Conservation (phyloP, 1,140 invertebrate genomes). For the Zaprionus africanus region DNA sequence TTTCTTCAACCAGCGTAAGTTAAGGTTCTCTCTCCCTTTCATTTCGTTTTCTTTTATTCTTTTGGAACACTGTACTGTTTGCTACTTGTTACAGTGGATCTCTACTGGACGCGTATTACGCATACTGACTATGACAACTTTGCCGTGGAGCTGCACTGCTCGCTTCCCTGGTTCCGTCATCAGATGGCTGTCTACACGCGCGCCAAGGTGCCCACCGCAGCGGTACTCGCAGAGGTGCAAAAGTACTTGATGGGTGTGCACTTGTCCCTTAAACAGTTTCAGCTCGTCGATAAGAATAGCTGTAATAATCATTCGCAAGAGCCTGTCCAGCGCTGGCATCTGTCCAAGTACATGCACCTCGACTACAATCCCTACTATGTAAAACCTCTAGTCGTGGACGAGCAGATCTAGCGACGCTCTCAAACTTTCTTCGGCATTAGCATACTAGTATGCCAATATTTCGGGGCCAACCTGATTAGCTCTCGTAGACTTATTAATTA, state of each 20-base stretch:
- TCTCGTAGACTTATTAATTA: slow-evolving; percentile 35
- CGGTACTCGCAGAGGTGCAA: slow-evolving; percentile 3
- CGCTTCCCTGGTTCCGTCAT: slow-evolving; percentile 60
- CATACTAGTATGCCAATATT: slow-evolving; percentile 44
- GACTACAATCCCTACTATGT: slow-evolving; percentile 62
- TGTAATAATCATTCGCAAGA: slow-evolving; percentile 20
- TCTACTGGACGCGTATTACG: slow-evolving; percentile 65
- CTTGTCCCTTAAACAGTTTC: slow-evolving; percentile 16
- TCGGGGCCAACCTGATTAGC: slow-evolving; percentile 41
- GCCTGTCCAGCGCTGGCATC: slow-evolving; percentile 52
- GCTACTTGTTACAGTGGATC: slow-evolving; percentile 41
- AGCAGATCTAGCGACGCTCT: slow-evolving; percentile 54
- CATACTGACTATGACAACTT: slow-evolving; percentile 49
- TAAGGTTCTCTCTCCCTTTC: neutral
- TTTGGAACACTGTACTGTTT: neutral
- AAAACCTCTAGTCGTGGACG: slow-evolving; percentile 53
- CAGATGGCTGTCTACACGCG: slow-evolving; percentile 60
- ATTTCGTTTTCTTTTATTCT: neutral
- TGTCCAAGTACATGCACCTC: slow-evolving; percentile 51
- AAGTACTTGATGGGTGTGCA: slow-evolving; percentile 39
- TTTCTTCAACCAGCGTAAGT: slow-evolving; percentile 53
- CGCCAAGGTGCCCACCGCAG: slow-evolving; percentile 1
- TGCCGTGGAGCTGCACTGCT: slow-evolving; percentile 62
- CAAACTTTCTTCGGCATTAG: slow-evolving; percentile 64
- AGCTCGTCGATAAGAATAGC: slow-evolving; percentile 16